phyloP scores from a whole-genome alignment of 2,888 invertebrate genomes.

The Lordiphosa fenestrarum region DNA sequence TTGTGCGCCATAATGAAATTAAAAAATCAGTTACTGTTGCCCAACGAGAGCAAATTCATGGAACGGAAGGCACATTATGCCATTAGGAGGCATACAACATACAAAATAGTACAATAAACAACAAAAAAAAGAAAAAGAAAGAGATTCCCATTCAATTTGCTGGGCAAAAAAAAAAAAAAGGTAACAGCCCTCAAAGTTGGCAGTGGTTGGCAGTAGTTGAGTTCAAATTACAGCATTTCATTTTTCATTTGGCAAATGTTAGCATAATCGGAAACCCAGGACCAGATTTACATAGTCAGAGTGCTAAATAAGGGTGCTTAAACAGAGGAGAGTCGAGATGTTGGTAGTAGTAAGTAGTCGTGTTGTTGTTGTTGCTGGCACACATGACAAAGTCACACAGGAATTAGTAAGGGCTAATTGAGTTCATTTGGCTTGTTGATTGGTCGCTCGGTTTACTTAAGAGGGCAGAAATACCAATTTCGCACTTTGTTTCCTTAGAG shows the following conservation, averaged over 20 bases:
- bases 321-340: slow-evolving; percentile 18
- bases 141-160: slow-evolving; percentile 36
- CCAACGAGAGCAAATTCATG: slow-evolving; percentile 44
- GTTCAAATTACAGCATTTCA: slow-evolving; percentile 61
- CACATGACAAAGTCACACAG: slow-evolving; percentile 9
- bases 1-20: slow-evolving; percentile 78
- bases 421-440: neutral
- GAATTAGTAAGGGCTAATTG: slow-evolving; percentile 5
- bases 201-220: slow-evolving; percentile 6
- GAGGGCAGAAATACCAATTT: neutral
- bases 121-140: slow-evolving; percentile 6
- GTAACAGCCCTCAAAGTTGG: slow-evolving; percentile 8
- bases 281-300: slow-evolving; percentile 39
- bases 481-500: neutral
- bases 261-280: slow-evolving; percentile 50
- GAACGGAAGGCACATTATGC: slow-evolving; percentile 69
- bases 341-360: slow-evolving; percentile 10
- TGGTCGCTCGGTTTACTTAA: neutral
- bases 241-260: slow-evolving; percentile 39
- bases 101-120: slow-evolving; percentile 40
- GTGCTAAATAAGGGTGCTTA: neutral
- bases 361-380: neutral
- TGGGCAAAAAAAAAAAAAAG: slow-evolving; percentile 17
- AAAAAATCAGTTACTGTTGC: slow-evolving; percentile 79
- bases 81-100: slow-evolving; percentile 54